Conservation (phyloP, 2,113 vertebrate species). For the Indicator indicator region DNA sequence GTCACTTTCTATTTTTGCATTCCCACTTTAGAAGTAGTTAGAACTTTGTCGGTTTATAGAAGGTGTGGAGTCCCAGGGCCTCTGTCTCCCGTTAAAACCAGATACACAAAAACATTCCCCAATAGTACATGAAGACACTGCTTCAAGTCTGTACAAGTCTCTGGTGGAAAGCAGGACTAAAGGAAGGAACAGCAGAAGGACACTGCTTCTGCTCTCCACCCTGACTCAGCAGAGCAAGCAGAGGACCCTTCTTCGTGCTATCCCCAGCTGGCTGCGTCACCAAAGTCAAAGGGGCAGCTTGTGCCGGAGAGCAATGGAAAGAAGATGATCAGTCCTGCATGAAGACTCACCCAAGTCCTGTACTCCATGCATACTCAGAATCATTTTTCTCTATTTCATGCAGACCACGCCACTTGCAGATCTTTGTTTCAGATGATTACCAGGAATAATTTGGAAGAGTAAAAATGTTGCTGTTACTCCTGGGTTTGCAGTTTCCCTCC, state of each 20-base stretch:
- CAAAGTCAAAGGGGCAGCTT: neutral
- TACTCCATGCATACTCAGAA: neutral
- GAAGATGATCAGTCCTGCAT: neutral
- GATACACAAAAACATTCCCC: neutral
- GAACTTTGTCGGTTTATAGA: neutral
- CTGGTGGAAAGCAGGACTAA: neutral
- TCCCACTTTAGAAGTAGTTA: neutral
- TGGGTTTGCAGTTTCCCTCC: neutral
- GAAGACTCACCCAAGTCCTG: neutral
- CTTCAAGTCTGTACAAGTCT: neutral
- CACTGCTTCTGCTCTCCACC: neutral
- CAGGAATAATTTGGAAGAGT: neutral
- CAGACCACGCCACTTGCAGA: neutral
- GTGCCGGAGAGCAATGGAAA: accelerated
- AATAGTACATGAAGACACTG: neutral
- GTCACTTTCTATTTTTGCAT: conserved; percentile 6
- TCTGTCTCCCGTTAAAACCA: neutral
- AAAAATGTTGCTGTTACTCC: neutral
- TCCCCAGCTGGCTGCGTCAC: neutral
- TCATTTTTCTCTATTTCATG: neutral
- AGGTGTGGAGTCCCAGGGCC: conserved; percentile 5
- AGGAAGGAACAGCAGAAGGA: neutral
- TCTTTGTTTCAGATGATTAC: neutral
- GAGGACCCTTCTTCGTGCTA: neutral
- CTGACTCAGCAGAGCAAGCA: accelerated